Evolutionary conservation across 92 coral and sea anemone species (phyloP).

Genomic region (Galaxea fascicularis): DNA sequence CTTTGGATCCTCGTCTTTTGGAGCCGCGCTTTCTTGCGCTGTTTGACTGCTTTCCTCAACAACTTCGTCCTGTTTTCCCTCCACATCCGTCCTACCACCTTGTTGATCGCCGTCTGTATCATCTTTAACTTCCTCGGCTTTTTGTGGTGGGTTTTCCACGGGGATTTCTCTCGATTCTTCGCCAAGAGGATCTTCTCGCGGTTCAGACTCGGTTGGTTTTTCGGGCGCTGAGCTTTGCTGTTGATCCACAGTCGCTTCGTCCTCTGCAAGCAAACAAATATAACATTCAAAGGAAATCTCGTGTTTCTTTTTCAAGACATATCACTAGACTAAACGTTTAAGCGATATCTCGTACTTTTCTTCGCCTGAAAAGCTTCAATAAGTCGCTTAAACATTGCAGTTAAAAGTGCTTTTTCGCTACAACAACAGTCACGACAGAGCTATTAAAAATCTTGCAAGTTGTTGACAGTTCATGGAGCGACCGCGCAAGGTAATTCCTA

Average conservation of each 20-base stretch:
- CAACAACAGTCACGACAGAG: not conserved
- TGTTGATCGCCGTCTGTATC: not conserved
- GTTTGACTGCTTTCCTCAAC: slow-evolving; percentile 8
- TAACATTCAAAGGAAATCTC: not conserved
- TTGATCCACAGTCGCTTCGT: slow-evolving; percentile 25
- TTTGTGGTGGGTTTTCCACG: slow-evolving; percentile 61
- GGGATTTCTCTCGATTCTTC: slow-evolving; percentile 78
- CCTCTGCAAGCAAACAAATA: slow-evolving; percentile 17
- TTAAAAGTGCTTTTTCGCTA: not conserved
- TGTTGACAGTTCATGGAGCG: not conserved
- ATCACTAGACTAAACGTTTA: not conserved
- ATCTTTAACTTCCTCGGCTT: slow-evolving; percentile 17
- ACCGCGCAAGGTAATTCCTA: not conserved
- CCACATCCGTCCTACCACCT: slow-evolving; percentile 1
- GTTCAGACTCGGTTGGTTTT: slow-evolving; percentile 60
- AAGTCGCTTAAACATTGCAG: slow-evolving; percentile 30
- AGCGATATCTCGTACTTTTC: slow-evolving; percentile 17
- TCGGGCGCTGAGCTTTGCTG: slow-evolving; percentile 15
- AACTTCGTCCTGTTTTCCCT: slow-evolving; percentile 3
- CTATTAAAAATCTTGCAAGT: not conserved
- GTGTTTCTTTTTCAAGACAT: not conserved
- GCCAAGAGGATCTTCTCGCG: slow-evolving; percentile 89
- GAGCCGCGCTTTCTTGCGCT: slow-evolving; percentile 16
- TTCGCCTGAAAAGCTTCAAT: slow-evolving; percentile 19
- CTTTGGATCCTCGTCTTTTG: slow-evolving; percentile 1